Evolutionary conservation across 2,113 vertebrate species (phyloP).

Genomic region (Notothenia rossii): DNA sequence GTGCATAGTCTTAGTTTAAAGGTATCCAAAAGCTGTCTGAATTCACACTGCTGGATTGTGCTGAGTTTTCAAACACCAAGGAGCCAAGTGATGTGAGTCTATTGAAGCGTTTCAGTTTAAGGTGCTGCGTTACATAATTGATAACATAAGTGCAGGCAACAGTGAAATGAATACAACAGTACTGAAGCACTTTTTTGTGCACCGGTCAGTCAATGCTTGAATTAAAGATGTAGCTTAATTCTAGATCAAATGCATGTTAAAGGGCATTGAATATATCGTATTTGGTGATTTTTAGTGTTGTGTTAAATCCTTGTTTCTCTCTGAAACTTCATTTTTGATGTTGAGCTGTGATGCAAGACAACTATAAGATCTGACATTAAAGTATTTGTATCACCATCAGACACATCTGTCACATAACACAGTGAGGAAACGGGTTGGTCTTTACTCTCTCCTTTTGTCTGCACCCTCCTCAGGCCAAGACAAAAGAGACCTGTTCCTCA

Average conservation of each 20-base stretch:
- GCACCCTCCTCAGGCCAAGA: slow-evolving; percentile 1
- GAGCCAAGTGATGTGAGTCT: not conserved
- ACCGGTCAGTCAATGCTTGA: too few species aligned
- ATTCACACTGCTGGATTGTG: not conserved
- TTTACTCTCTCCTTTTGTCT: slow-evolving; percentile 7
- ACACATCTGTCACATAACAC: slow-evolving; percentile 15
- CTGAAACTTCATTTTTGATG: too few species aligned
- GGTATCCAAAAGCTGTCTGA: slow-evolving; percentile 9
- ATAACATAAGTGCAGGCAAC: not conserved
- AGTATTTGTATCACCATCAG: not conserved
- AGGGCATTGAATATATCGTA: too few species aligned
- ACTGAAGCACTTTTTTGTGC: too few species aligned
- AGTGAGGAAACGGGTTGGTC: slow-evolving; percentile 6
- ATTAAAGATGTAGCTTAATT: too few species aligned
- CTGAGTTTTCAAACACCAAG: not conserved
- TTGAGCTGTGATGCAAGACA: too few species aligned
- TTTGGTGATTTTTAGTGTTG: too few species aligned
- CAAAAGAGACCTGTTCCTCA: slow-evolving; percentile 7
- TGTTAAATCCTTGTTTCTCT: too few species aligned
- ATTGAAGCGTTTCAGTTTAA: not conserved
- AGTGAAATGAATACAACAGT: not conserved
- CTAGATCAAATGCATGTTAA: too few species aligned
- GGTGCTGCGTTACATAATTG: not conserved
- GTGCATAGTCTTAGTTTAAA: not conserved
- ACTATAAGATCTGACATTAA: too few species aligned